Base-by-base conservation (phyloP, 2,113 vertebrate genomes). In the Bungarus multicinctus region DNA sequence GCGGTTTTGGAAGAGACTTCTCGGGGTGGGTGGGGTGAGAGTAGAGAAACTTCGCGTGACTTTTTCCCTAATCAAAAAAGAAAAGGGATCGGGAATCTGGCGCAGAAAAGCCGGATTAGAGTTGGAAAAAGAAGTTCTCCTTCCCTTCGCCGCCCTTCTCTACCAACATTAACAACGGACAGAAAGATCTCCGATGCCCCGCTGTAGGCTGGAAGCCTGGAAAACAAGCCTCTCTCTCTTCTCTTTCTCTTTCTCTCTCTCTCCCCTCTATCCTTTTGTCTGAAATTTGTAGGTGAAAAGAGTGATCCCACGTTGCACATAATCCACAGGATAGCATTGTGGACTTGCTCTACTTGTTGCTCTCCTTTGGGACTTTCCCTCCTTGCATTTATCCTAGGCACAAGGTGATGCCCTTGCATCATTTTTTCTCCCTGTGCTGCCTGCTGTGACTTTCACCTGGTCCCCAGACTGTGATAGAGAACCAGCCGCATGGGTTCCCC, bases 261-360 rank as follows among this genome's bases (percentile, higher is more conserved):
- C 55, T 8, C 6, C 1, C 5, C 18, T 20, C 55, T 57, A 22
- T 23, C 6, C 11, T 52, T 94, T 95, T 93, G 87, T 91, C 47
- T 55, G 47, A 90, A 91, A 30, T 43, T 10, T 74, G 93, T 57
- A 11, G 5, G 39, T 57, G 52, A 45, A 43, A 0, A 81, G 88
- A 92, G 90, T 9, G 47, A 18, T 81, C 53, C 54, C 25, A 74
- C 8, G 74, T 0, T 81, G 2, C 50, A 57, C 64, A 52, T 47
- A 34, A 34, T 45, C 8, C 69, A 69, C 45, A 88, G 43, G 86
- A 20, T 34, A 10, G 12, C 25, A 5, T 27, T 52, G 25, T 53
- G 39, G 52, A n/a, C 0, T 0, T 34, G 89, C 43, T 53, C 34
- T 89, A 86, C 45, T 91, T 0, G 0, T 4, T 0, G 0, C 0